Evolutionary conservation across 2,113 vertebrate species (phyloP).

Genomic region (Macrotis lagotis): DNA sequence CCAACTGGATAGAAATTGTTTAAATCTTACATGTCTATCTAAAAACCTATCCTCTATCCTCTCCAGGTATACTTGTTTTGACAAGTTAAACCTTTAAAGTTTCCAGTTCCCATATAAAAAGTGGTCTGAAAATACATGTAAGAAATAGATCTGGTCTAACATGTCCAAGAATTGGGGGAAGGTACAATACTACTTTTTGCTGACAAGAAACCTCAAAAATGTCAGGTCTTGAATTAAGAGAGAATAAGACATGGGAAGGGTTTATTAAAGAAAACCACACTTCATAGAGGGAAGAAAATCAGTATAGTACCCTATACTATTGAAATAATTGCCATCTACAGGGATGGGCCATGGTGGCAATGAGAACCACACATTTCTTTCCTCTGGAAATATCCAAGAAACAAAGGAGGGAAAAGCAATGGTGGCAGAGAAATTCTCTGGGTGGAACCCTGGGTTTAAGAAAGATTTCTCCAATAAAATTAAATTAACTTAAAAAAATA

Average conservation of each 20-base stretch:
- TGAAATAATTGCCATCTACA: background rate
- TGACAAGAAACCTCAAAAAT: background rate
- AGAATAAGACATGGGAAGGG: background rate
- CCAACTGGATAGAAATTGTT: background rate
- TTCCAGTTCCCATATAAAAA: background rate
- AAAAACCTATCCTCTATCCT: slow-evolving; percentile 13
- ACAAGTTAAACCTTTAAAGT: too few relatives aligned
- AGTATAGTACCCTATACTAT: background rate
- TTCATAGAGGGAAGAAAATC: background rate
- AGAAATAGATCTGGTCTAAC: background rate
- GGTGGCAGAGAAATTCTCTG: background rate
- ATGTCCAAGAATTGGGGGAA: background rate
- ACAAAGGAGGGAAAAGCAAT: background rate
- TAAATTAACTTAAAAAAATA: too few relatives aligned
- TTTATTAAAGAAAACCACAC: background rate
- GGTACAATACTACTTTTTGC: background rate
- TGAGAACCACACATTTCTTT: background rate
- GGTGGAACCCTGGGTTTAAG: background rate
- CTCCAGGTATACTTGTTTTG: background rate
- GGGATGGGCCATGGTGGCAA: background rate
- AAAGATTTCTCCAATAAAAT: background rate
- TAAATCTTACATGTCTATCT: slow-evolving; percentile 35
- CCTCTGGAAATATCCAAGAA: background rate
- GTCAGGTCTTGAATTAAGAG: background rate
- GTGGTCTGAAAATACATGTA: background rate